Conservation (phyloP, 2,888 invertebrate species). For the Mythimna loreyi region DNA sequence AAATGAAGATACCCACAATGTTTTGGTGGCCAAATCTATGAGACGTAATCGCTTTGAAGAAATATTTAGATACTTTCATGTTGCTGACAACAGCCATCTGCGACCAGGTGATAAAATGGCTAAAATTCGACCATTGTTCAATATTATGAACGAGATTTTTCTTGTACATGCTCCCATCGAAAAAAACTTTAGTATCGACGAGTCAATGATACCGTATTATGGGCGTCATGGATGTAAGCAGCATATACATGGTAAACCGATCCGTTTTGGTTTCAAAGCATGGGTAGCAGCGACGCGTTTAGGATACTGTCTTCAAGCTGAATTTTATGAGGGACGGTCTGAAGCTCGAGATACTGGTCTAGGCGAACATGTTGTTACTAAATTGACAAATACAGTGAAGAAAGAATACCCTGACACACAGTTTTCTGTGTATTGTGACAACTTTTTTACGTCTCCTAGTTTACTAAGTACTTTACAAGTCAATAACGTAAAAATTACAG, state of each 20-base stretch:
- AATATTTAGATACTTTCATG: too few relatives aligned
- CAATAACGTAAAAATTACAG: neutral
- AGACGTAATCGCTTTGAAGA: too few relatives aligned
- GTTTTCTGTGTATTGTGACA: constrained; percentile 7
- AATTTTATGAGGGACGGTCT: neutral
- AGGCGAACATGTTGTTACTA: neutral
- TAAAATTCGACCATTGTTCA: too few relatives aligned
- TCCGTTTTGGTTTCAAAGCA: neutral
- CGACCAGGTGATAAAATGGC: too few relatives aligned
- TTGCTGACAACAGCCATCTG: too few relatives aligned
- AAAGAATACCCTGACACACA: neutral
- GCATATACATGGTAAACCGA: neutral
- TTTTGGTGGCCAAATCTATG: too few relatives aligned
- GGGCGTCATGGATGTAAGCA: constrained; percentile 3
- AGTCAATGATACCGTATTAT: neutral
- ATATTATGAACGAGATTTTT: too few relatives aligned
- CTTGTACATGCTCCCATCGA: too few relatives aligned
- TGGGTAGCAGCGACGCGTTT: neutral
- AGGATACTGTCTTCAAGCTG: neutral
- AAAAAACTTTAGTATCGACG: neutral
- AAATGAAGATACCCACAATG: too few relatives aligned
- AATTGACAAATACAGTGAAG: neutral
- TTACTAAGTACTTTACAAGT: neutral
- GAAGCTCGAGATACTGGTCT: neutral
- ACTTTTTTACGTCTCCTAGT: constrained; percentile 9